phyloP scores from a whole-genome alignment of 2,797 vertebrate species.

The Manis pentadactyla region DNA sequence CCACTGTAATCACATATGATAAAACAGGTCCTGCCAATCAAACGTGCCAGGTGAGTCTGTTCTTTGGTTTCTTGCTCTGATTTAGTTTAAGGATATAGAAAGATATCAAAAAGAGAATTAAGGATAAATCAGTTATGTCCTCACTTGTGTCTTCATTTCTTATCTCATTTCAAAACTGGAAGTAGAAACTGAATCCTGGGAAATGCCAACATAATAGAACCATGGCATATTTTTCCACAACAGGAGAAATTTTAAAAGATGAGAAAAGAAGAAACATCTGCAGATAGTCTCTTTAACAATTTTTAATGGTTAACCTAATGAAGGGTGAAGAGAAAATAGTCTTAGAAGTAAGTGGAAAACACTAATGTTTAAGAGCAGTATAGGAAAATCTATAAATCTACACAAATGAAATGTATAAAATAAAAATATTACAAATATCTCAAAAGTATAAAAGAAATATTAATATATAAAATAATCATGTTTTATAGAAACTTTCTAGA shows the following conservation, averaged over 20 bases:
- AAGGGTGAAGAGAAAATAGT: background rate
- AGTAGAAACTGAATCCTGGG: background rate
- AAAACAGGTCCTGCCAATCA: background rate
- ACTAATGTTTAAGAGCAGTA: background rate
- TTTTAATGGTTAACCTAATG: background rate
- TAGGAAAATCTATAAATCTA: background rate
- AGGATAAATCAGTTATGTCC: slow-evolving; percentile 28
- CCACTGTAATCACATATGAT: background rate
- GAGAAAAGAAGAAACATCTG: background rate
- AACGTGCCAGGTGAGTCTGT: background rate
- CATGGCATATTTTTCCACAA: background rate
- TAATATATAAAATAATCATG: background rate
- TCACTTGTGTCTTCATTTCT: background rate
- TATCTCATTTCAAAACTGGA: slow-evolving; percentile 45
- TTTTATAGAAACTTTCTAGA: background rate
- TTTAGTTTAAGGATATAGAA: slow-evolving; percentile 43
- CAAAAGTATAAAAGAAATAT: background rate
- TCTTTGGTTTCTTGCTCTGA: slow-evolving; percentile 30
- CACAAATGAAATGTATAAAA: background rate
- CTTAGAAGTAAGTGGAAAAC: background rate
- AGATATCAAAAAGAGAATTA: slow-evolving; percentile 35
- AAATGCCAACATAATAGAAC: background rate
- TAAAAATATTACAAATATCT: background rate
- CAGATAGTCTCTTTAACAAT: background rate
- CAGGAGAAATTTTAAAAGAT: background rate